Evolutionary conservation across 2,888 invertebrate species (phyloP).

Genomic region (Yponomeuta evonymella): DNA sequence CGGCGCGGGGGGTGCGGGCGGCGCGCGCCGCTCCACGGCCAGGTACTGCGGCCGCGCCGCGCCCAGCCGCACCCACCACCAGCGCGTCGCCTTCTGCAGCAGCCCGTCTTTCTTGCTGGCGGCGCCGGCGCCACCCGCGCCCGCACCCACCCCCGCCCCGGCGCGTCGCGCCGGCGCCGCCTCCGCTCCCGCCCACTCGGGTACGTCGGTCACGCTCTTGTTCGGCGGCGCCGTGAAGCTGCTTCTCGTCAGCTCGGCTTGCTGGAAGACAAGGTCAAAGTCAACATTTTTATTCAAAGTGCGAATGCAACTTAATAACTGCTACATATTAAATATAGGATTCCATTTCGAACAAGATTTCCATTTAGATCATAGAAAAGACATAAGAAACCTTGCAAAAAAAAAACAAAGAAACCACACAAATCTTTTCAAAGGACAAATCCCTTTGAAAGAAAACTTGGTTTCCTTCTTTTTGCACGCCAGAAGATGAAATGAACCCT

Average conservation of each 20-base stretch:
- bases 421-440: too few species aligned
- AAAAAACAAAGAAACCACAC: too few species aligned
- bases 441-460: too few species aligned
- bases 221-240: constrained; percentile 80
- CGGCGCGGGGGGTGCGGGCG: constrained; percentile 39
- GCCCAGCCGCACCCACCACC: constrained; percentile 73
- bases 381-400: too few species aligned
- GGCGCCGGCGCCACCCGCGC: constrained; percentile 32
- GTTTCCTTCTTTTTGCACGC: too few species aligned
- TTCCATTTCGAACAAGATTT: too few species aligned
- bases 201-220: constrained; percentile 81
- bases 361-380: too few species aligned
- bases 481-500: too few species aligned
- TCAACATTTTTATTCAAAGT: background rate
- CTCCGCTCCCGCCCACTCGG: constrained; percentile 66
- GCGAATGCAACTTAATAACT: background rate
- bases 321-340: too few species aligned
- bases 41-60: constrained; percentile 37
- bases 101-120: constrained; percentile 67
- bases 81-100: constrained; percentile 72
- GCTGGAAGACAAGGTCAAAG: constrained; percentile 51
- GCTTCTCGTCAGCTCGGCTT: constrained; percentile 81
- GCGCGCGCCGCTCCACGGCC: constrained; percentile 43
- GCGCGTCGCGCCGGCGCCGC: constrained; percentile 29
- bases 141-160: constrained; percentile 38